Evolutionary conservation across 2,113 vertebrate genomes (phyloP).

Genomic region (Anolis sagrei): DNA sequence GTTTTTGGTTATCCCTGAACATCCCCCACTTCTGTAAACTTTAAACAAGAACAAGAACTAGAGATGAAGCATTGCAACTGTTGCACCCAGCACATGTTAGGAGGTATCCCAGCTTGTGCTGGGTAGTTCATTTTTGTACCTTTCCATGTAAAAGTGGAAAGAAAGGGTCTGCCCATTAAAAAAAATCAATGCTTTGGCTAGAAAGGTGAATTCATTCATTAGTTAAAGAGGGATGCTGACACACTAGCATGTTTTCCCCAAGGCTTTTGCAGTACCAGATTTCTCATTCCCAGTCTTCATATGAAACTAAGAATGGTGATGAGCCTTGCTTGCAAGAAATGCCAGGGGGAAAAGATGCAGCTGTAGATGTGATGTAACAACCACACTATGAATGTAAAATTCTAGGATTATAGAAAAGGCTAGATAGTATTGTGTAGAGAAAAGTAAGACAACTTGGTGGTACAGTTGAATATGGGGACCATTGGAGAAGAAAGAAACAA

Average conservation of each 20-base stretch:
- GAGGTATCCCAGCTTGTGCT: background rate
- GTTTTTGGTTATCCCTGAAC: background rate
- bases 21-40: too few species aligned
- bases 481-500: background rate
- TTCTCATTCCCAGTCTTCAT: background rate
- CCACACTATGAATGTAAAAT: background rate
- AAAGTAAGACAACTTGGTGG: background rate
- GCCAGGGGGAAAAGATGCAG: background rate
- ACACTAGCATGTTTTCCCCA: background rate
- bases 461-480: background rate
- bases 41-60: background rate
- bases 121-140: background rate
- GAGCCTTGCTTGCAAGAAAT: background rate
- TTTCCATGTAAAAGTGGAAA: background rate
- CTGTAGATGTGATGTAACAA: background rate
- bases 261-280: background rate
- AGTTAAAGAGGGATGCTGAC: background rate
- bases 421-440: background rate
- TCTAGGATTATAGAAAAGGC: background rate
- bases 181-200: background rate
- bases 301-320: background rate
- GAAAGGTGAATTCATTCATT: background rate
- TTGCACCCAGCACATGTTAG: background rate
- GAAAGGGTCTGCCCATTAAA: slow-evolving; percentile 7
- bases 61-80: background rate